Evolutionary conservation across 2,113 vertebrate genomes (phyloP).

Genomic region (Myodes glareolus): DNA sequence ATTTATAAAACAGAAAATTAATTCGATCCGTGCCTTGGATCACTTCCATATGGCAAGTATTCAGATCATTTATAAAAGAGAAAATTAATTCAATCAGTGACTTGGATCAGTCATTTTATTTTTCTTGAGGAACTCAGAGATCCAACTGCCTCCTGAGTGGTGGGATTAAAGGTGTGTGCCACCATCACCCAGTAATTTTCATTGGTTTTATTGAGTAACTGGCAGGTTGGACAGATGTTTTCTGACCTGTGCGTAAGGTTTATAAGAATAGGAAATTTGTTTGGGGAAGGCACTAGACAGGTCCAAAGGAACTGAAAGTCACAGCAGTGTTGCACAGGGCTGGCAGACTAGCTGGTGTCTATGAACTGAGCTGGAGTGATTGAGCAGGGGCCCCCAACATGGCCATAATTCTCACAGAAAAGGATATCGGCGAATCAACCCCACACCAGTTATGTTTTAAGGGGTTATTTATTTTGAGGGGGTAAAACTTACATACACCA

Average conservation of each 20-base stretch:
- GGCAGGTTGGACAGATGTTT: background rate
- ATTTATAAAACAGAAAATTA: background rate
- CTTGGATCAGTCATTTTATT: background rate
- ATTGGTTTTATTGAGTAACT: background rate
- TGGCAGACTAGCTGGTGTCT: background rate
- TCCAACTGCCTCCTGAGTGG: background rate
- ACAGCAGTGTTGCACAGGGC: background rate
- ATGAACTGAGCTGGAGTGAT: background rate
- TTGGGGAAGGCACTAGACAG: background rate
- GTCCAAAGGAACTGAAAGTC: background rate
- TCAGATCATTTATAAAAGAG: background rate
- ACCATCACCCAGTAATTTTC: background rate
- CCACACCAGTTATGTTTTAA: too few relatives aligned
- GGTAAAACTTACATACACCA: too few relatives aligned
- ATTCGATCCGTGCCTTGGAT: background rate
- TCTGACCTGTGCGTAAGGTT: background rate
- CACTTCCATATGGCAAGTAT: background rate
- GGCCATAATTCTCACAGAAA: background rate
- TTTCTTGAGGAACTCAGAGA: background rate
- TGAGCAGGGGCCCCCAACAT: background rate
- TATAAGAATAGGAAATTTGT: background rate
- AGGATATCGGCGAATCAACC: too few relatives aligned
- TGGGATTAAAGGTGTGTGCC: background rate
- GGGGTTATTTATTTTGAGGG: too few relatives aligned
- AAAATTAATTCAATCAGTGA: background rate